Percentiles rank a stretch among this genome's conserved stretches.
Evolutionary conservation across 2,888 invertebrate genomes (phyloP).

Genomic region (Sylvicola fuscatus): DNA sequence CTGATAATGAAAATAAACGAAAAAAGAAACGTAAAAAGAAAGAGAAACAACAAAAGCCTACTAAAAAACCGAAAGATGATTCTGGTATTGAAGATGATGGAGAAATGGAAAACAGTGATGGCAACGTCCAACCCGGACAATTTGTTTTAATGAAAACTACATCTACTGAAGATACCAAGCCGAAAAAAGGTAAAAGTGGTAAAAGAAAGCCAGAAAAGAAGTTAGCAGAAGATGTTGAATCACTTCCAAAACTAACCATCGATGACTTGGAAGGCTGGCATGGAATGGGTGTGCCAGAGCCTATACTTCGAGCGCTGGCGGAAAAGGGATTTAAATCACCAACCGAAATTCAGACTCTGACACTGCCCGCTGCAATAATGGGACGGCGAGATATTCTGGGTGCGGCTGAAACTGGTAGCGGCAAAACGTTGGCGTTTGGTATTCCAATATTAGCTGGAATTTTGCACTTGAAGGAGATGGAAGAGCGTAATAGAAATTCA

Average conservation of each 20-base stretch:
- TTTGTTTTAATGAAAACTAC: not conserved
- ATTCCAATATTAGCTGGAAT: conserved; percentile 83
- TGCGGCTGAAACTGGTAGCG: conserved; percentile 98
- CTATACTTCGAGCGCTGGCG: conserved; percentile 49
- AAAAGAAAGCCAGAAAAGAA: too few species aligned
- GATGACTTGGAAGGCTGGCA: conserved; percentile 32
- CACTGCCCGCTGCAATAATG: conserved; percentile 64
- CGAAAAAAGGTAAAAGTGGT: too few species aligned
- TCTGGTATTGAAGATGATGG: not conserved
- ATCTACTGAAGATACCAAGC: not conserved
- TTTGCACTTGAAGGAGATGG: conserved; percentile 34
- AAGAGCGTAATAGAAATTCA: conserved; percentile 21
- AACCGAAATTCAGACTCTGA: conserved; percentile 69
- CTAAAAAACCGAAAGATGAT: conserved; percentile 3
- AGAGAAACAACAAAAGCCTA: conserved; percentile 6
- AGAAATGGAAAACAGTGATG: too few species aligned
- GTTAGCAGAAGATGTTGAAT: too few species aligned
- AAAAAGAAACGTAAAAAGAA: conserved; percentile 6
- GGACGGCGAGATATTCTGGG: conserved; percentile 82
- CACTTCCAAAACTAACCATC: too few species aligned
- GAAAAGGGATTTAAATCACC: conserved; percentile 62
- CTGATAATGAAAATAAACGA: conserved; percentile 7
- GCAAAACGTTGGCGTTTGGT: conserved; percentile 94
- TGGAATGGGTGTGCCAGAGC: conserved; percentile 38
- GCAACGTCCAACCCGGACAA: not conserved